A percentile compares a stretch with the other conserved stretches of the same genome.
Evolutionary conservation across 2,888 invertebrate genomes (phyloP).

Genomic region (Sphecodes monilicornis): DNA sequence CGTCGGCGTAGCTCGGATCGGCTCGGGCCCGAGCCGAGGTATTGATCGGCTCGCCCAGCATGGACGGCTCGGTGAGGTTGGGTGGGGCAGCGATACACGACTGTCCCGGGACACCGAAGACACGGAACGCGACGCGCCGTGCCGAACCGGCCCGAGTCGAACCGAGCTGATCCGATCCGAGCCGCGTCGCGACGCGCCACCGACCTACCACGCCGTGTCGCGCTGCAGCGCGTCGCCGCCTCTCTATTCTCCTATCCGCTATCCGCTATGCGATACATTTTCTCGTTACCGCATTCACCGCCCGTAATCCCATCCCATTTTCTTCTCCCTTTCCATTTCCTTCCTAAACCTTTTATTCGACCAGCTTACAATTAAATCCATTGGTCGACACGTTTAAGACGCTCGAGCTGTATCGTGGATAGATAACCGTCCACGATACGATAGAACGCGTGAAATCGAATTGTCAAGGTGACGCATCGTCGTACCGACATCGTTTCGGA

Average conservation of each 20-base stretch:
- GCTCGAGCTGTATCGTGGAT: not conserved
- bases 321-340: not conserved
- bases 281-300: not conserved
- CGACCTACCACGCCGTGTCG: not conserved
- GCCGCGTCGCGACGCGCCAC: slow-evolving; percentile 5
- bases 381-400: not conserved
- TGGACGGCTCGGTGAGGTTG: slow-evolving; percentile 72
- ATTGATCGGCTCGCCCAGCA: slow-evolving; percentile 80
- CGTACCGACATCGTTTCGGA: not conserved
- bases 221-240: not conserved
- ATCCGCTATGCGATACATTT: not conserved
- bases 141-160: not conserved
- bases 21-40: slow-evolving; percentile 84
- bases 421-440: not conserved
- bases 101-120: slow-evolving; percentile 69
- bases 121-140: slow-evolving; percentile 35
- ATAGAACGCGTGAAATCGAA: not conserved
- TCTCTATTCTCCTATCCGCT: not conserved
- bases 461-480: not conserved
- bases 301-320: not conserved
- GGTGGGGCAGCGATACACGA: slow-evolving; percentile 85
- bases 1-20: slow-evolving; percentile 69
- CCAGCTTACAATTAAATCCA: not conserved
- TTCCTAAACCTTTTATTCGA: not conserved
- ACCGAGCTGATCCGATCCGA: not conserved